Conservation (phyloP, 1,140 invertebrate genomes). For the Muscidifurax raptorellus region DNA sequence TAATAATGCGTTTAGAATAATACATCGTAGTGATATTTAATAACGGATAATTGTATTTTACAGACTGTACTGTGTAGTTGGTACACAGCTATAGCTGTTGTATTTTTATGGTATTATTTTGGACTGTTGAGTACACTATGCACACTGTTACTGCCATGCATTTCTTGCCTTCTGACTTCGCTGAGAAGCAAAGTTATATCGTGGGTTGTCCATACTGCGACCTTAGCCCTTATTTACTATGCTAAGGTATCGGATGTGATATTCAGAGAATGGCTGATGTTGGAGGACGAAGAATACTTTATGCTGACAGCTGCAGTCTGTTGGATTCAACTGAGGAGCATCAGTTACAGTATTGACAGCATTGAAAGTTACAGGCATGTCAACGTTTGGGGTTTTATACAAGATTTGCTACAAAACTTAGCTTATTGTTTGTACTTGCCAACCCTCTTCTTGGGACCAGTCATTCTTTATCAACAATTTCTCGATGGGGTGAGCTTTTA, state of each 20-base stretch:
- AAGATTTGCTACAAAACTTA: slow-evolving; percentile 74
- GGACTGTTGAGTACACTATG: slow-evolving; percentile 65
- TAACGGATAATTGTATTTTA: slow-evolving; percentile 34
- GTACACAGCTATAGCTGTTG: slow-evolving; percentile 63
- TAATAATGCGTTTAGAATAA: too few relatives aligned
- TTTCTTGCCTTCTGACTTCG: slow-evolving; percentile 67
- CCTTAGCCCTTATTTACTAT: slow-evolving; percentile 67
- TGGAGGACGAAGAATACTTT: slow-evolving; percentile 67
- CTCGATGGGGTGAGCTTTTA: slow-evolving; percentile 72
- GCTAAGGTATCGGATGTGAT: slow-evolving; percentile 63
- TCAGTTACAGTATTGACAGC: slow-evolving; percentile 76
- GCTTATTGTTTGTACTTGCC: slow-evolving; percentile 90
- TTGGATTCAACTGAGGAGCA: slow-evolving; percentile 77
- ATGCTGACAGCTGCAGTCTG: slow-evolving; percentile 72
- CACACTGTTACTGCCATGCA: slow-evolving; percentile 66
- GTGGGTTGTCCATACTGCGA: slow-evolving; percentile 68
- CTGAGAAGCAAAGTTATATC: slow-evolving; percentile 62
- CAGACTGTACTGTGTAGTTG: slow-evolving; percentile 65
- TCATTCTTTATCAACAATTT: slow-evolving; percentile 85
- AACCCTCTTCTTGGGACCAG: slow-evolving; percentile 85
- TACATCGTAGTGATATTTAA: background rate
- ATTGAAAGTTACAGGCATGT: slow-evolving; percentile 61
- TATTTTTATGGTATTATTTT: slow-evolving; percentile 63
- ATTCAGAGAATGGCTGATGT: slow-evolving; percentile 59
- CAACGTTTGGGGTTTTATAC: slow-evolving; percentile 59